These are phyloP conservation scores for Cairina moschata DNA, from an alignment of 2,113 vertebrate species.

Conservation along the genomic window DNA sequence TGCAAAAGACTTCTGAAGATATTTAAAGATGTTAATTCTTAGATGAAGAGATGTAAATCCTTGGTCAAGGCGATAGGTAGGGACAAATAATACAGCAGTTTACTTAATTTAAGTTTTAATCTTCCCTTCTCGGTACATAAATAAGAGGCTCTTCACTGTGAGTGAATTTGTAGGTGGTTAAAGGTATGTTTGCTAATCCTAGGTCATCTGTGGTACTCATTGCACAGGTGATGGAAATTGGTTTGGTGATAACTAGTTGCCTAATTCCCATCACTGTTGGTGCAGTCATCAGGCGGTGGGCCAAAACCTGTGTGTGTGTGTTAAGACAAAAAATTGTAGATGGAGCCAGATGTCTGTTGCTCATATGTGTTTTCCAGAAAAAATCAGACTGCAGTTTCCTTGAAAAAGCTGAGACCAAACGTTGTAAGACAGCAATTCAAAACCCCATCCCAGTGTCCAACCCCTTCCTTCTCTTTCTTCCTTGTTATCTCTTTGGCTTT, in stretches of 20 bases:
- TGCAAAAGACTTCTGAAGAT: neutral
- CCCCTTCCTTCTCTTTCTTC: neutral
- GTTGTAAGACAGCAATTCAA: neutral
- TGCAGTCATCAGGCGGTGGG: neutral
- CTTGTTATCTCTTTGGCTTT: neutral
- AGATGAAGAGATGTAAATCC: neutral
- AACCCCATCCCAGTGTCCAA: neutral
- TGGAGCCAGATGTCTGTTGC: neutral
- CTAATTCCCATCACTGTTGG: neutral
- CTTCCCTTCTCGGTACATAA: neutral
- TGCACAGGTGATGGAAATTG: neutral
- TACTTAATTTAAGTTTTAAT: neutral
- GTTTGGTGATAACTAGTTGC: neutral
- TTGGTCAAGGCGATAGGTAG: neutral
- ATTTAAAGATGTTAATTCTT: neutral
- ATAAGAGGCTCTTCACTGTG: neutral
- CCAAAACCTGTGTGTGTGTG: neutral
- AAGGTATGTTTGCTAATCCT: neutral
- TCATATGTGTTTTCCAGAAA: neutral
- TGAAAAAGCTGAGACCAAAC: neutral
- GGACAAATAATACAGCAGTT: neutral
- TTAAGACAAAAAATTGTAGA: neutral
- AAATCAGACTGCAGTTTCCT: too few relatives aligned
- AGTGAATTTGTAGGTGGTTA: neutral
- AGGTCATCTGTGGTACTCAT: neutral